phyloP scores from a whole-genome alignment of 2,113 vertebrate genomes.

The Hydrolagus affinis region DNA sequence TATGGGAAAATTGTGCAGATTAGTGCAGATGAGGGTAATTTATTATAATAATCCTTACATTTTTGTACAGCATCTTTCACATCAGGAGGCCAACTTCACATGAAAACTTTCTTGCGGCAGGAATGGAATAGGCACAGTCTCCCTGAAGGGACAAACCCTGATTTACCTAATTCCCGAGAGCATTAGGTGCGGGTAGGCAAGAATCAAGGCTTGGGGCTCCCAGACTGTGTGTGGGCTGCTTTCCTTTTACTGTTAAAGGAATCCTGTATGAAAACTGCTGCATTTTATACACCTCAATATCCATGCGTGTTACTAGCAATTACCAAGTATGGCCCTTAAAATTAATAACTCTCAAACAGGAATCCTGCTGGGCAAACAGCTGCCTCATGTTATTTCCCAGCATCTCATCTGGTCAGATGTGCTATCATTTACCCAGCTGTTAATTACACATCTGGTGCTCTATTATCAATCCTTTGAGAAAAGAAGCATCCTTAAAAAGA shows the following conservation, averaged over 20 bases:
- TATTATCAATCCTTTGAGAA: not conserved
- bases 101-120: too few relatives aligned
- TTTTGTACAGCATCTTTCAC: too few relatives aligned
- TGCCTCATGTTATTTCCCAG: not conserved
- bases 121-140: too few relatives aligned
- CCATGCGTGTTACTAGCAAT: not conserved
- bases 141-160: too few relatives aligned
- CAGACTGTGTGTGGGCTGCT: too few relatives aligned
- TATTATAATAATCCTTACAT: too few relatives aligned
- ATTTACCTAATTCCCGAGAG: too few relatives aligned
- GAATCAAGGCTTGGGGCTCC: too few relatives aligned
- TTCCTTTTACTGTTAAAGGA: too few relatives aligned
- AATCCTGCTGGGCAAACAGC: not conserved
- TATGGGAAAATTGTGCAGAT: not conserved
- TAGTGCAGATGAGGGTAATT: not conserved
- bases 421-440: not conserved
- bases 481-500: slow-evolving; percentile 4
- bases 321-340: not conserved
- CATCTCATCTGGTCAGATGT: not conserved
- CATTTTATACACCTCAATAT: not conserved
- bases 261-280: too few relatives aligned
- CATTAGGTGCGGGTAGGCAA: too few relatives aligned
- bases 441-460: not conserved
- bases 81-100: too few relatives aligned
- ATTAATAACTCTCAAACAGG: not conserved